Evolutionary conservation across 30 jellyfish, hydroid and myxozoan genomes (phyloP).

Genomic region (Cassiopea xamachana): DNA sequence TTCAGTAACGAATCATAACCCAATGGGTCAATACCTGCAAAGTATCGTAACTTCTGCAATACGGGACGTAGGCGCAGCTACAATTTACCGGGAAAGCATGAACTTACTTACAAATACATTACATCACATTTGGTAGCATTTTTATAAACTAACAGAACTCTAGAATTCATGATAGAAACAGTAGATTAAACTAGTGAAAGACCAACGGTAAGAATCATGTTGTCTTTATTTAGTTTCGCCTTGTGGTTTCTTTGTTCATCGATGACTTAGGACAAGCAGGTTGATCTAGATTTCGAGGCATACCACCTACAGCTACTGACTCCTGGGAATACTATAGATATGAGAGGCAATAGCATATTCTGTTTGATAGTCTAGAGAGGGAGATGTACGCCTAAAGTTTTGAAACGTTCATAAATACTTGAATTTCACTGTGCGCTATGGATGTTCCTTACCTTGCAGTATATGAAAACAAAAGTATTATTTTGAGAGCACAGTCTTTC

Average conservation of each 20-base stretch:
- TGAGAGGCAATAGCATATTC: not conserved
- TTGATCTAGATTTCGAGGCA: not conserved
- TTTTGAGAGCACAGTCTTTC: too few relatives aligned
- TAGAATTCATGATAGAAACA: not conserved
- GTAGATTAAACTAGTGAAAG: constrained; percentile 4
- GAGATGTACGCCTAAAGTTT: too few relatives aligned
- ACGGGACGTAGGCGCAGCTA: constrained; percentile 33
- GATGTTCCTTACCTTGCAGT: too few relatives aligned
- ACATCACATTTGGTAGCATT: constrained; percentile 31
- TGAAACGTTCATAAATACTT: too few relatives aligned
- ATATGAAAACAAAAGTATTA: too few relatives aligned
- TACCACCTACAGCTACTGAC: not conserved
- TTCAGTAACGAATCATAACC: constrained; percentile 54
- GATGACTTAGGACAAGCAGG: not conserved
- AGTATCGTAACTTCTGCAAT: constrained; percentile 18
- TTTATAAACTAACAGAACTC: not conserved
- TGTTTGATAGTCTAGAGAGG: too few relatives aligned
- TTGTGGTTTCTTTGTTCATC: not conserved
- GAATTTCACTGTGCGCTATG: too few relatives aligned
- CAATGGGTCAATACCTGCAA: constrained; percentile 62
- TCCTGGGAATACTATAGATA: not conserved
- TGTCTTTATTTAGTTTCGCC: not conserved
- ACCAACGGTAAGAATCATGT: constrained; percentile 24
- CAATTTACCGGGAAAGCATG: constrained; percentile 29
- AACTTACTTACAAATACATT: constrained; percentile 44